Evolutionary conservation across 1,140 invertebrate species (phyloP).

Genomic region (Zaprionus ornatus): DNA sequence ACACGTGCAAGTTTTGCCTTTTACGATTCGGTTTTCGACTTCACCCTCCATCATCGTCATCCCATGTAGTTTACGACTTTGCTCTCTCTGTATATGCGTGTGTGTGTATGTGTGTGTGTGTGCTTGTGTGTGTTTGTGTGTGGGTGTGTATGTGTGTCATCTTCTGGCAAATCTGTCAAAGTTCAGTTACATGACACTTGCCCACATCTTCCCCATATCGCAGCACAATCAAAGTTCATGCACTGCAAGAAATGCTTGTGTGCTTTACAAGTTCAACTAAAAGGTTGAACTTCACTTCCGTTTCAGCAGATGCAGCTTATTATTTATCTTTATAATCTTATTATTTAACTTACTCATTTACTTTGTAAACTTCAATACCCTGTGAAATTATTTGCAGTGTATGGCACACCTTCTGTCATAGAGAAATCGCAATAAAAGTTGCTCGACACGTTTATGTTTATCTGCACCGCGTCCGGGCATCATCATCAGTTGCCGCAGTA

Average conservation of each 20-base stretch:
- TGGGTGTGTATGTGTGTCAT: not conserved
- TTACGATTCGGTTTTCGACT: constrained; percentile 49
- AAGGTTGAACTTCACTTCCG: no score
- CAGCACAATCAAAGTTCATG: constrained; percentile 26
- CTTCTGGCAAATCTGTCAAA: constrained; percentile 46
- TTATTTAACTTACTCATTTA: not conserved
- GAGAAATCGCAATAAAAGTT: constrained; percentile 68
- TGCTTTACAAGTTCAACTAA: not conserved
- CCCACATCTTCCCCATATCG: constrained; percentile 12
- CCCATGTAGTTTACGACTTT: constrained; percentile 58
- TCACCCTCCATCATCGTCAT: constrained; percentile 44
- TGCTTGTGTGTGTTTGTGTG: constrained; percentile 10
- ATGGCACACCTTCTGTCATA: constrained; percentile 25
- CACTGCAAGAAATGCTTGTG: constrained; percentile 1
- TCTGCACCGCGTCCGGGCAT: constrained; percentile 35
- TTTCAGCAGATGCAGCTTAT: not conserved
- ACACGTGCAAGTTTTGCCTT: constrained; percentile 30
- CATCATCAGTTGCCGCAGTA: constrained; percentile 54
- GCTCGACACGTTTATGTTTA: constrained; percentile 64
- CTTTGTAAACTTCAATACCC: not conserved
- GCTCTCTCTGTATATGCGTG: constrained; percentile 16
- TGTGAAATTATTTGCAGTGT: constrained; percentile 11
- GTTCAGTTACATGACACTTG: constrained; percentile 50
- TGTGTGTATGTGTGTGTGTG: constrained; percentile 3
- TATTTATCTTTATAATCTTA: not conserved